Conservation (phyloP, 1,140 invertebrate genomes). For the Megalopta genalis region DNA sequence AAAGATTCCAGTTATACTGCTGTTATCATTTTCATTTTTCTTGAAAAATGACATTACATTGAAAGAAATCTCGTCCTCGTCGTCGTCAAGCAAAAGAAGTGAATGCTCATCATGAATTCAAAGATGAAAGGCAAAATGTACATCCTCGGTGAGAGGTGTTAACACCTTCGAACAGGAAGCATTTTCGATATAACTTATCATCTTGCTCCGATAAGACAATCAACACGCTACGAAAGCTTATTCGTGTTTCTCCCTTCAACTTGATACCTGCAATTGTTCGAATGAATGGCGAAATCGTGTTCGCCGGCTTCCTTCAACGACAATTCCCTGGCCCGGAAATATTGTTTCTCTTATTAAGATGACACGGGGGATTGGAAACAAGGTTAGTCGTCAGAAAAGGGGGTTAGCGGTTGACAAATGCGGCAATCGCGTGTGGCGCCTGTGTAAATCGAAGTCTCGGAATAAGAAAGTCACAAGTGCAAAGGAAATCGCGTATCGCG, state of each 20-base stretch:
- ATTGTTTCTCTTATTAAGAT: constrained; percentile 63
- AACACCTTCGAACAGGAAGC: neutral
- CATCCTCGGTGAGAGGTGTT: neutral
- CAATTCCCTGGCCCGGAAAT: constrained; percentile 28
- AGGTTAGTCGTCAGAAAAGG: constrained; percentile 26
- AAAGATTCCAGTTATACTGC: too few relatives aligned
- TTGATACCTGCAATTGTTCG: neutral
- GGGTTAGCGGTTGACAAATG: constrained; percentile 57
- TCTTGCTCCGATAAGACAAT: neutral
- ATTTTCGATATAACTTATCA: too few relatives aligned
- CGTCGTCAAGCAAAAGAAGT: too few relatives aligned
- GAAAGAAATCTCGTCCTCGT: too few relatives aligned
- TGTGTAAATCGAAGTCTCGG: constrained; percentile 55
- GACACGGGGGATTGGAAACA: constrained; percentile 55
- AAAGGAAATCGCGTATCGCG: constrained; percentile 62
- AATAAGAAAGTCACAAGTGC: constrained; percentile 36
- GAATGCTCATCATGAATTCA: too few relatives aligned
- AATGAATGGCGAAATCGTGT: neutral
- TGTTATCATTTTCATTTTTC: too few relatives aligned
- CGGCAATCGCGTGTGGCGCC: constrained; percentile 52
- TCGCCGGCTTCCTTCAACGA: neutral
- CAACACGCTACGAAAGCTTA: neutral
- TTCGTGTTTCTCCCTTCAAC: neutral
- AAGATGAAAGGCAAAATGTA: neutral
- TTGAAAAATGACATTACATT: too few relatives aligned